Base-by-base conservation (phyloP, 1,140 invertebrate species). In the Sycobia sp. region DNA sequence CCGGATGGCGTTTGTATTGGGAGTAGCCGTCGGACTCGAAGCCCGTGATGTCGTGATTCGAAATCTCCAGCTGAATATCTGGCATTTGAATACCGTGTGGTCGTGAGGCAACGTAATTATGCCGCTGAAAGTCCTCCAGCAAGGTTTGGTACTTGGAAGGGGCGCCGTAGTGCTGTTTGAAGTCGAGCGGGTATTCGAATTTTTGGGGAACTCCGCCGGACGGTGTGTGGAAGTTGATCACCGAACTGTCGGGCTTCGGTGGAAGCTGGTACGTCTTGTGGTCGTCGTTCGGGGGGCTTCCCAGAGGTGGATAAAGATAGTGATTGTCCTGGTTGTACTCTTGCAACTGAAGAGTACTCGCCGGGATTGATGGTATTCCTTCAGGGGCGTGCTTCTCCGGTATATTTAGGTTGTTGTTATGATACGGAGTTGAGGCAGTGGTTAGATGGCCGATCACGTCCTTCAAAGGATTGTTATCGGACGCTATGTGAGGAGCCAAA, bases 401-500 rank as follows among this genome's bases (percentile, higher is more conserved):
- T 23, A 18, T 5, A 13, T 43, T 50, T 2, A 27, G 2, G 18
- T 53, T 32, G 5, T 51, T 20, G 16, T 18, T 14, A 8, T 20
- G 27, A 11, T 58, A 58, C 2, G 20, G 22, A 14, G n/a, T 43
- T 11, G 36, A 60, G 4, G 38, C 22, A 32, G 9, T 27, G 14
- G 18, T 25, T 1, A 44, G 9, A 8, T 36, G 38, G n/a, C 20
- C 23, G 2, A 61, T 22, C 0, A 27, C 39, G 1, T 61, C 20
- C 18, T 61, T 61, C 16, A 61, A 18, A 7, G 68, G 60, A 9
- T 57, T 64, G n/a, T n/a, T n/a, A n/a, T n/a, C n/a, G n/a, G n/a
- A n/a, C n/a, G n/a, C n/a, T n/a, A n/a, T n/a, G 1, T 20, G 23
- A 3, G 18, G 5, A 3, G 60, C 60, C 39, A 44, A 9, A 14